Evolutionary conservation across 2,888 invertebrate genomes (phyloP), one percentile per base, ranked within the genome.

Genomic region (Mesorhabditis belari): DNA sequence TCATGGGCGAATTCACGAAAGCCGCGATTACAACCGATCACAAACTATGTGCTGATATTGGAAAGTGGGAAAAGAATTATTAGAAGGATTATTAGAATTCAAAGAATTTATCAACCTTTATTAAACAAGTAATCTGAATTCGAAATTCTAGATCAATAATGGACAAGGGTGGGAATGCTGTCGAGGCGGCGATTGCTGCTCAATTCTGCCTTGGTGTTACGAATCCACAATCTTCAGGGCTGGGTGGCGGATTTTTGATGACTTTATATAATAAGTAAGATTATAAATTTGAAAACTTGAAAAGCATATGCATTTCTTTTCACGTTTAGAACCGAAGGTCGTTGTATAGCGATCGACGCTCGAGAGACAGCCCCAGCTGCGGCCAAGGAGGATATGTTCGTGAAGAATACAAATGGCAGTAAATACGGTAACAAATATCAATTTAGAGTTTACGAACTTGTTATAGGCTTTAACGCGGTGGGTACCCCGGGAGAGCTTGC

Each of bases 181-280:
- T 89, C 3, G 93, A 93, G 81, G 89, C 91, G 0, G 89, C 90
- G 0, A 88, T 93, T 74, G 90, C 91, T 0, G 87, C 90, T 0
- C 81, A 91, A 53, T 87, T 93, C 74, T 92, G 92, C 81, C 89
- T 91, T 81, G 92, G 92, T 0, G 85, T 91, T 4, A 86, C 88
- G 3, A 88, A 90, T 81, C 87, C 90, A 4, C 91, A 92, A 82
- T 88, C 90, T 75, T 89, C 88, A 87, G 92, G 92, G 0, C 83
- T 92, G 4, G 92, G 92, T 4, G 92, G 93, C 52, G 92, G 92
- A 17, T 92, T 92, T 82, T 83, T 92, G 29, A 88, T 90, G 82
- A 90, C 89, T 0, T 86, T 90, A 60, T 92, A 90, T 84, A 87
- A 88, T 58, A 72, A 73, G 77, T 81, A 56, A 55, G 59, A 75